phyloP scores from a whole-genome alignment of 2,888 invertebrate species.

The Tachystola acroxantha region DNA sequence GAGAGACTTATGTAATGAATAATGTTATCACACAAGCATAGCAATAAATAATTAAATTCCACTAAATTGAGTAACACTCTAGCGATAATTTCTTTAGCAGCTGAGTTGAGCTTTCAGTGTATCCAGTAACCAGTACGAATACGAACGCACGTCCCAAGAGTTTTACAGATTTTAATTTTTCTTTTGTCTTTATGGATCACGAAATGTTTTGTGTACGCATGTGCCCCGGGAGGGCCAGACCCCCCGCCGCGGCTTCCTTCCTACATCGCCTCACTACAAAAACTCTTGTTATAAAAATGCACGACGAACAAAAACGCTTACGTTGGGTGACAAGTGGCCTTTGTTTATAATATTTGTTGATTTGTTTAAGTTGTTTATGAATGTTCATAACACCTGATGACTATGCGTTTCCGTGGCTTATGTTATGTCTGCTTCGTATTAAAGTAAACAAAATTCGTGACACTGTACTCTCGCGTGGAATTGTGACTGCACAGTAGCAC shows the following conservation, averaged over 20 bases:
- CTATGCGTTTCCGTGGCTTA: conserved; percentile 35
- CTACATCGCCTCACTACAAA: conserved; percentile 71
- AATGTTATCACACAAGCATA: no score
- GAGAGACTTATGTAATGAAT: no score
- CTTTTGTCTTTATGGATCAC: conserved; percentile 77
- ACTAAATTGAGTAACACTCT: no score
- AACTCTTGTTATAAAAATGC: conserved; percentile 72
- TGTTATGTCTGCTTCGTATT: neutral
- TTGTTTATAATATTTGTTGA: conserved; percentile 74
- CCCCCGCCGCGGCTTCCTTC: conserved; percentile 74
- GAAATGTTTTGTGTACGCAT: conserved; percentile 73
- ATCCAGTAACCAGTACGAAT: conserved; percentile 2
- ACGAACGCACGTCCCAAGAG: conserved; percentile 43
- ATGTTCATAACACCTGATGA: conserved; percentile 64
- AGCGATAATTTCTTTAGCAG: no score
- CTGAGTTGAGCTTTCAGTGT: conserved; percentile 12
- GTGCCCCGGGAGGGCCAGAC: conserved; percentile 62
- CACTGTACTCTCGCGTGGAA: no score
- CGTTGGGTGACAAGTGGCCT: conserved; percentile 73
- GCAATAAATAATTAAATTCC: no score
- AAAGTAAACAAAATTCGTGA: no score
- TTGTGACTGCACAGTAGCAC: no score
- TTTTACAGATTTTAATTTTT: conserved; percentile 70
- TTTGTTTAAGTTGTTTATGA: conserved; percentile 65
- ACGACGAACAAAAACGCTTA: conserved; percentile 68